Percentiles rank a stretch among this genome's conserved stretches.
Conservation (phyloP, 2,797 vertebrate genomes). For the Eutrigla gurnardus region DNA sequence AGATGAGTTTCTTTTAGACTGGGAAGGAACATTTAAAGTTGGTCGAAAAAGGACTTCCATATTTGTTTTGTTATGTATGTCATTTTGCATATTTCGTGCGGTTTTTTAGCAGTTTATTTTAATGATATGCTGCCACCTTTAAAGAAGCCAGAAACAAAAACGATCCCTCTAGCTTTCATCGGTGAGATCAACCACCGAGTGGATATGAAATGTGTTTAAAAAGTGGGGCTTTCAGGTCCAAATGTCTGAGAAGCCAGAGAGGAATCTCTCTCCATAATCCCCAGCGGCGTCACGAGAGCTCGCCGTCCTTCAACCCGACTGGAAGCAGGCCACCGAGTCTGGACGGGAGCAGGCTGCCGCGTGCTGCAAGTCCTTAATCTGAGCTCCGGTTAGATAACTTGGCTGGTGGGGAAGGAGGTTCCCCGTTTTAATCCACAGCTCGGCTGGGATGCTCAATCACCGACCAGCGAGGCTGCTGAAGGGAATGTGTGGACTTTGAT, state of each 20-base stretch:
- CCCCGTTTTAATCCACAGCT: constrained; percentile 5
- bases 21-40: too few relatives aligned
- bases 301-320: constrained; percentile 19
- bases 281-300: constrained; percentile 19
- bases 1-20: too few relatives aligned
- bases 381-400: constrained; percentile 15
- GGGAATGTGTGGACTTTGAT: background rate
- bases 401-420: constrained; percentile 8
- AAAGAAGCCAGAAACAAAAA: background rate
- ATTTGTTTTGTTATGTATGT: too few relatives aligned
- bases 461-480: background rate
- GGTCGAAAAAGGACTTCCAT: too few relatives aligned
- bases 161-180: background rate
- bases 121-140: background rate
- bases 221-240: background rate
- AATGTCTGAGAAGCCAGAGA: constrained; percentile 14
- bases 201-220: background rate
- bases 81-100: too few relatives aligned
- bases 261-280: constrained; percentile 34
- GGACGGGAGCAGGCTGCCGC: constrained; percentile 24
- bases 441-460: background rate
- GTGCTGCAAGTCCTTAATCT: constrained; percentile 21
- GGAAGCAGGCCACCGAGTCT: constrained; percentile 22
- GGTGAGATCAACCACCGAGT: background rate
- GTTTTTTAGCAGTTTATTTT: too few relatives aligned